Base-by-base conservation (phyloP, 2,797 vertebrate genomes). In the Furcifer pardalis region DNA sequence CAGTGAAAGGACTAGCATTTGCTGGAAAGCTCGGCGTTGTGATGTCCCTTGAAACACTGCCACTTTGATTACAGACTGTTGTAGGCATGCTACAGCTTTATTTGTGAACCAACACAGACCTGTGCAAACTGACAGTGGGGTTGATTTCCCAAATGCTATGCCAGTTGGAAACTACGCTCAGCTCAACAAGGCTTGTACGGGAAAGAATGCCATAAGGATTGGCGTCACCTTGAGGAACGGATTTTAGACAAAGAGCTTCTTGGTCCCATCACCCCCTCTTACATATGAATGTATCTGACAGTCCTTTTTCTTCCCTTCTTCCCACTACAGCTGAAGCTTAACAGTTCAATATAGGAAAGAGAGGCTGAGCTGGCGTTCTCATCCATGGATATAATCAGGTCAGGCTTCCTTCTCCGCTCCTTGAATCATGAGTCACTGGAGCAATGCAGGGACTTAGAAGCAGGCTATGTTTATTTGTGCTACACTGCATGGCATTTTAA, bases 401-500 rank as follows among this genome's bases (percentile, higher is more conserved):
- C 90, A 86, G 5, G 62, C 9, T 86, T 76, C 69, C 80, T 21
- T 40, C 21, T 73, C 75, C 81, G 74, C 81, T 21, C 71, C 56
- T 76, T 63, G 71, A 74, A 75, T 71, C 2, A 27, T 10, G 71
- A 84, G 76, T 87, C 30, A 62, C 59, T 0, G 46, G 79, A 84
- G 72, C 69, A 89, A 91, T 19, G 12, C 1, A 4, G 77, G 81
- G 73, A 77, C 83, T 82, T n/a, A 0, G 88, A 88, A 81, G 75
- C 82, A n/a, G 72, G 78, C 0, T 9, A 81, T 89, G 83, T 89
- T 89, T 90, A 84, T 91, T 88, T 90, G 81, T 85, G 85, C 90
- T 90, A 77, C 79, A 82, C 32, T 87, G 89, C 73, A 37, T 73
- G 85, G 89, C 89, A 89, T 94, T 94, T 94, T 94, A 93, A 94